Base-by-base conservation (phyloP, 92 coral and sea anemone species). In the Scolanthus callimorphus region DNA sequence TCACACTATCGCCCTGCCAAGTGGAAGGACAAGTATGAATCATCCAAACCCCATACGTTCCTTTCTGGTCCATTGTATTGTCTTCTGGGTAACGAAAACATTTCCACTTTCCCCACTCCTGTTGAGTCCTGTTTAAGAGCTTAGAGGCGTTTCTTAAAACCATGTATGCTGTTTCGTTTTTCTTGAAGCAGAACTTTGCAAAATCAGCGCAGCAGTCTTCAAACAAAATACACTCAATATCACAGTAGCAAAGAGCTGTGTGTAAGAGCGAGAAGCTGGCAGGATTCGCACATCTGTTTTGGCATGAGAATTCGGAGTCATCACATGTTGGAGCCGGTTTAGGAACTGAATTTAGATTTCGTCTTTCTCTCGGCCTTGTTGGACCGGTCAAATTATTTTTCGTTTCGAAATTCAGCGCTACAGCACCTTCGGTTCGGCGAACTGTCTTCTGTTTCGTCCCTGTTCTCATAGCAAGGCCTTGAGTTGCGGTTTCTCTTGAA, bases 191-290 rank as follows among this genome's bases (percentile, higher is more conserved):
- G 30, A 23, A 62, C 23, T 53, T 17, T 20, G 28, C 71, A 26
- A 51, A 72, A 30, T 72, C 71, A 6, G 70, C 79, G 15, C 71
- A 72, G 17, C 79, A 72, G 71, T 72, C 79, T 31, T 39, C 60
- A 44, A 62, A 72, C 43, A 26, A 53, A 23, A 11, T 57, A 30
- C 79, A 72, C 39, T 39, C 69, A 27, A 10, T 31, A 30, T 72
- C 79, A 44, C 79, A 72, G 57, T 31, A 72, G 49, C 79, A 72
- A 15, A 34, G n/a, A n/a, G n/a, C n/a, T n/a, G n/a, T n/a, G n/a
- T n/a, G n/a, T n/a, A n/a, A n/a, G n/a, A n/a, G n/a, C n/a, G n/a
- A n/a, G n/a, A n/a, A n/a, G n/a, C n/a, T n/a, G n/a, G n/a, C n/a
- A n/a, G n/a, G n/a, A n/a, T n/a, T n/a, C n/a, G n/a, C n/a, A n/a